Evolutionary conservation across 1,140 invertebrate species (phyloP).

Genomic region (Babylonia areolata): DNA sequence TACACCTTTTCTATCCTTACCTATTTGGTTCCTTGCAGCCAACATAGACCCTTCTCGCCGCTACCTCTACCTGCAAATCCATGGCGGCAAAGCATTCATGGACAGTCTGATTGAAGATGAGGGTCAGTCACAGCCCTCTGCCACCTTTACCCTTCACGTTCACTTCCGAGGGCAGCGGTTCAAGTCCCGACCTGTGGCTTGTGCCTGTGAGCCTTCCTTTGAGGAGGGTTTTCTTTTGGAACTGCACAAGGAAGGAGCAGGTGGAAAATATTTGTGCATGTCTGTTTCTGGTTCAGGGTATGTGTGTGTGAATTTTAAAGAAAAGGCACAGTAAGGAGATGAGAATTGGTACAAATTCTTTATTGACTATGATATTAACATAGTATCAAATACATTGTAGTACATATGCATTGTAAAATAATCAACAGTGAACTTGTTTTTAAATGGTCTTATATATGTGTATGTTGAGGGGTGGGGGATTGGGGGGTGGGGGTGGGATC

Average conservation of each 20-base stretch:
- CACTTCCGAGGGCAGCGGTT: conserved; percentile 74
- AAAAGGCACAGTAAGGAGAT: too few species aligned
- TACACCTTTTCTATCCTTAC: not conserved
- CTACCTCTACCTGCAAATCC: conserved; percentile 70
- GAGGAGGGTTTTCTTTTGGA: conserved; percentile 75
- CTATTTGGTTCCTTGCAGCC: conserved; percentile 56
- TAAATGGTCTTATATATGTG: too few species aligned
- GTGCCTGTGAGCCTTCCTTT: conserved; percentile 74
- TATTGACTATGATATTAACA: too few species aligned
- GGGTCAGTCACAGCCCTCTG: conserved; percentile 61
- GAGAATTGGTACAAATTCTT: too few species aligned
- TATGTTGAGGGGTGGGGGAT: too few species aligned
- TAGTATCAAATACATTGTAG: too few species aligned
- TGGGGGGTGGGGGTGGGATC: too few species aligned
- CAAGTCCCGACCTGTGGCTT: conserved; percentile 71
- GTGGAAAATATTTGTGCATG: conserved; percentile 40
- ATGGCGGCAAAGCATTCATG: conserved; percentile 72
- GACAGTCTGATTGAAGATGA: conserved; percentile 71
- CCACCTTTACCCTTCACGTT: conserved; percentile 72
- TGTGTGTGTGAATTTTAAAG: too few species aligned
- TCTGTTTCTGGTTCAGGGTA: too few species aligned
- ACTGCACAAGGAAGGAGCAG: conserved; percentile 72
- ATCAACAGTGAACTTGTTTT: too few species aligned
- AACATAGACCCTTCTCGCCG: conserved; percentile 72
- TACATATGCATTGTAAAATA: too few species aligned